Evolutionary conservation across 1,140 invertebrate genomes (phyloP).

Genomic region (Magallana ariakensis): DNA sequence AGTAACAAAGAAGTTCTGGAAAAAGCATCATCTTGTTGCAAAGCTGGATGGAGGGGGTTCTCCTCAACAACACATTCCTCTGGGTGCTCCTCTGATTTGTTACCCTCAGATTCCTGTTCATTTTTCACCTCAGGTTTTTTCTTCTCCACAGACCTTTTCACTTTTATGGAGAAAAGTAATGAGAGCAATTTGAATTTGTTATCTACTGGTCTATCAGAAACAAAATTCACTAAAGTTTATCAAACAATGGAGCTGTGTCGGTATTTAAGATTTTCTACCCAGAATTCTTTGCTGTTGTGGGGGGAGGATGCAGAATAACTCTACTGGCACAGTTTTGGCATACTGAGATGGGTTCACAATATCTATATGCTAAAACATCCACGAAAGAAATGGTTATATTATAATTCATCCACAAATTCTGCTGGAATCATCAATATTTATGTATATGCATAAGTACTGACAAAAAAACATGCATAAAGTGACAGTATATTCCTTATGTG

Average conservation of each 20-base stretch:
- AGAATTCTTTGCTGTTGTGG: neutral
- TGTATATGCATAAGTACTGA: neutral
- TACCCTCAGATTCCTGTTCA: neutral
- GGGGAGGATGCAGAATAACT: constrained; percentile 81
- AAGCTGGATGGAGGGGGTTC: neutral
- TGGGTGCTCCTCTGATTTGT: neutral
- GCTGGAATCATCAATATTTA: constrained; percentile 8
- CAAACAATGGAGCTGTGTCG: too few species aligned
- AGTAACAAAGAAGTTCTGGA: constrained; percentile 89
- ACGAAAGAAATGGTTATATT: neutral
- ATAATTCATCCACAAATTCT: too few species aligned
- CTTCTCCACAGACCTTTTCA: neutral
- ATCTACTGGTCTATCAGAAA: too few species aligned
- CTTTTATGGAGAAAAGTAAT: neutral
- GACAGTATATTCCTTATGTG: too few species aligned
- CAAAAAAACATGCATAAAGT: neutral
- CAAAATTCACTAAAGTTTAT: too few species aligned
- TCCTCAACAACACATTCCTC: neutral
- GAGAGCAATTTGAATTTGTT: neutral
- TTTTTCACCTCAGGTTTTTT: neutral
- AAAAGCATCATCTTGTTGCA: constrained; percentile 56
- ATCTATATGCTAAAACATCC: constrained; percentile 81
- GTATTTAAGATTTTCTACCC: neutral
- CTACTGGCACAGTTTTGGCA: constrained; percentile 86
- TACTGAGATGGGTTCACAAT: constrained; percentile 87